Conservation (phyloP, 64 coral and sea anemone genomes). For the Pachyseris speciosa region DNA sequence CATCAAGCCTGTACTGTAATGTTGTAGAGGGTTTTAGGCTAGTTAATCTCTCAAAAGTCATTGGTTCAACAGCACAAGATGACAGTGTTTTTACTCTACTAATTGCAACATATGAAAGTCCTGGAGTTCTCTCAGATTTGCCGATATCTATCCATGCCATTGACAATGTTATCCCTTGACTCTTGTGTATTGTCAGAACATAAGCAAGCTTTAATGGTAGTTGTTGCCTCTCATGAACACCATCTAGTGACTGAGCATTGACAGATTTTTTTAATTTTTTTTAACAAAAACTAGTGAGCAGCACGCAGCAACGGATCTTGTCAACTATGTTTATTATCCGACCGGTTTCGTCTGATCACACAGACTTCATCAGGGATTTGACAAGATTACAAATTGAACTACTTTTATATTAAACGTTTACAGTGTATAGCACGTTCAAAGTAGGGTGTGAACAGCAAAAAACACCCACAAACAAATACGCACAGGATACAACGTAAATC, state of each 20-base stretch:
- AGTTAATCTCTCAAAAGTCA: too few relatives aligned
- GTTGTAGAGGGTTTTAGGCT: too few relatives aligned
- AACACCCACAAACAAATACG: background rate
- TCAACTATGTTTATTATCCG: background rate
- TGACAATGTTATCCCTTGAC: too few relatives aligned
- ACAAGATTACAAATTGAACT: background rate
- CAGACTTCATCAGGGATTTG: background rate
- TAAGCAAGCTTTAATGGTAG: too few relatives aligned
- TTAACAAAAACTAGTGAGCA: background rate
- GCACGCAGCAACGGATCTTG: background rate
- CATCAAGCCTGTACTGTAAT: too few relatives aligned
- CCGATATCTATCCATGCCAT: too few relatives aligned
- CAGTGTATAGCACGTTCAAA: background rate
- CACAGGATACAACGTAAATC: background rate
- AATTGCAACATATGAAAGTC: too few relatives aligned
- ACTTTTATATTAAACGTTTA: background rate
- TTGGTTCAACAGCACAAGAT: too few relatives aligned
- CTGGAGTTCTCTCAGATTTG: too few relatives aligned
- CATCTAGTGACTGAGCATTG: background rate
- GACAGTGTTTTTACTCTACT: too few relatives aligned
- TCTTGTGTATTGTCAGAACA: too few relatives aligned
- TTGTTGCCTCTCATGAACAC: too few relatives aligned
- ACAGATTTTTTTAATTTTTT: background rate
- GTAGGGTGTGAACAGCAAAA: background rate
- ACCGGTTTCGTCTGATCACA: slow-evolving; percentile 2